These are phyloP conservation scores for Entomobrya multifasciata DNA, from an alignment of 2,888 invertebrate species.

Conservation along the genomic window DNA sequence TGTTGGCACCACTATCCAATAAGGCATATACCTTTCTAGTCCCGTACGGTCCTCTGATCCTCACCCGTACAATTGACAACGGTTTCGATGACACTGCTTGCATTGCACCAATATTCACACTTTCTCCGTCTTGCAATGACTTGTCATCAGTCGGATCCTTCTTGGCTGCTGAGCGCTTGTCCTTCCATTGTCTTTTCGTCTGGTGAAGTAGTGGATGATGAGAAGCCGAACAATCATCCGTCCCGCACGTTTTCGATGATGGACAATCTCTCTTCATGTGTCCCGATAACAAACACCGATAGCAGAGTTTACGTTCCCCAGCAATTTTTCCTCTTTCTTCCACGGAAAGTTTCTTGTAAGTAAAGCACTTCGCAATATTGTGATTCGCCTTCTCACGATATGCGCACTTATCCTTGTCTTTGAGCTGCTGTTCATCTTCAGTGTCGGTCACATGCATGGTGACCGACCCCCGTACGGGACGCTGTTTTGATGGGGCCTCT, in stretches of 20 bases:
- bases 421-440: not conserved
- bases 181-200: not conserved
- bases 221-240: not conserved
- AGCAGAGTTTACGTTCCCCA: constrained; percentile 31
- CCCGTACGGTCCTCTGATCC: no score
- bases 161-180: not conserved
- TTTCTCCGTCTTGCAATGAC: not conserved
- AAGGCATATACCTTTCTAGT: no score
- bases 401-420: not conserved
- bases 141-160: not conserved
- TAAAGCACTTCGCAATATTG: not conserved
- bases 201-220: constrained; percentile 50
- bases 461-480: no score
- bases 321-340: not conserved
- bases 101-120: not conserved
- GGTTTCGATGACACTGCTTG: no score
- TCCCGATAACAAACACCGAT: not conserved
- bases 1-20: no score
- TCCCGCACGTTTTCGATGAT: not conserved
- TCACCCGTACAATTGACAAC: no score
- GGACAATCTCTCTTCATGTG: constrained; percentile 10
- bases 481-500: no score
- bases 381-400: constrained; percentile 20
- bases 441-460: no score
- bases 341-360: not conserved